phyloP scores from a whole-genome alignment of 2,888 invertebrate species.

The Agriopis leucophaearia region DNA sequence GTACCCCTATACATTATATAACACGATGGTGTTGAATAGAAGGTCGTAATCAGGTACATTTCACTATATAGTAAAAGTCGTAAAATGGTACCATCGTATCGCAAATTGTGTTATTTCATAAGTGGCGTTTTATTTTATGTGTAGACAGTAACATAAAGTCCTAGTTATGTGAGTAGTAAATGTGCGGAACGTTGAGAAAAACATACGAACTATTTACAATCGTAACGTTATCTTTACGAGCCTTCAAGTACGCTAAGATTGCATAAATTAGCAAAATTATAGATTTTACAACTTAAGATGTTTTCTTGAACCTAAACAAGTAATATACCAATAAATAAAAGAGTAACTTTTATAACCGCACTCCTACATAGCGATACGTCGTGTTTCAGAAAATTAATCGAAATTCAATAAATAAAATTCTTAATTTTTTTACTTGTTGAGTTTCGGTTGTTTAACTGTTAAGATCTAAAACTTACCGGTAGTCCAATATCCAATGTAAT shows the following conservation, averaged over 20 bases:
- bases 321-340: conserved; percentile 3
- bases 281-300: conserved; percentile 15
- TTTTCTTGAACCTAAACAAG: background rate
- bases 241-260: conserved; percentile 10
- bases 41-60: conserved; percentile 28
- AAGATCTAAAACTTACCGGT: conserved; percentile 59
- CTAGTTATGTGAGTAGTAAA: conserved; percentile 51
- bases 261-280: conserved; percentile 14
- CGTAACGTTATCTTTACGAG: conserved; percentile 19
- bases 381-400: conserved; percentile 32
- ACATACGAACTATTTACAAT: conserved; percentile 33
- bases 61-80: conserved; percentile 41
- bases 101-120: conserved; percentile 61
- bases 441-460: conserved; percentile 18
- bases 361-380: background rate
- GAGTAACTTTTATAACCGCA: background rate
- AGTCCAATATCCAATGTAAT: conserved; percentile 50
- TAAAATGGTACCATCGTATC: conserved; percentile 57
- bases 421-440: conserved; percentile 3
- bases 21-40: conserved; percentile 35
- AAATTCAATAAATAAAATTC: conserved; percentile 17
- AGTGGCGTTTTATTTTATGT: conserved; percentile 58
- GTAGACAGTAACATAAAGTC: conserved; percentile 54
- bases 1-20: conserved; percentile 43
- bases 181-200: conserved; percentile 33